phyloP scores from a whole-genome alignment of 2,797 vertebrate species.

The Coluber constrictor region DNA sequence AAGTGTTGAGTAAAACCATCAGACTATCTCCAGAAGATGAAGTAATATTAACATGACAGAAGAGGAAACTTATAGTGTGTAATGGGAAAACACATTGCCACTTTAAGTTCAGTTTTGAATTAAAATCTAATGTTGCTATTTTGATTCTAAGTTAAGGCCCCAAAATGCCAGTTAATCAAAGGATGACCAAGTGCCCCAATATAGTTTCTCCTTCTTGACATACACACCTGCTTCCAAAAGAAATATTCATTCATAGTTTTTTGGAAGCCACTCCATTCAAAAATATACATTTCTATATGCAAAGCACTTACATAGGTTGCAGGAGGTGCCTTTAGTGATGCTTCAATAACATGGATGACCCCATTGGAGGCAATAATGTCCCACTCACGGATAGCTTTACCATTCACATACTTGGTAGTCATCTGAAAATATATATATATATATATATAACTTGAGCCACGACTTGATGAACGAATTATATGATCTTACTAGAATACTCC shows the following conservation, averaged over 20 bases:
- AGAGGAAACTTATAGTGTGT: not conserved
- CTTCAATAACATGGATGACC: slow-evolving; percentile 87
- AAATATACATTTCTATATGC: not conserved
- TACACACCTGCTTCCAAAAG: not conserved
- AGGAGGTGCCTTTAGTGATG: slow-evolving; percentile 81
- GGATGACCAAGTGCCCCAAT: not conserved
- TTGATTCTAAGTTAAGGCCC: not conserved
- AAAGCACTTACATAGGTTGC: slow-evolving; percentile 66
- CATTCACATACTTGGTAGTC: slow-evolving; percentile 77
- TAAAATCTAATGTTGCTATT: not conserved
- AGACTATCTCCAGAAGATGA: not conserved
- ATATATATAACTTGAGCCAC: slow-evolving; percentile 16
- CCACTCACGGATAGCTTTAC: slow-evolving; percentile 77
- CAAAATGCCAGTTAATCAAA: not conserved
- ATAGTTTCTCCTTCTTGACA: not conserved
- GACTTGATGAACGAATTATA: not conserved
- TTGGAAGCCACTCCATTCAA: not conserved
- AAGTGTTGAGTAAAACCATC: not conserved
- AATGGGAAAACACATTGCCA: not conserved
- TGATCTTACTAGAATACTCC: not conserved
- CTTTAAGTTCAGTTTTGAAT: not conserved
- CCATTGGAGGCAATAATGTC: slow-evolving; percentile 88
- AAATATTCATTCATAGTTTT: not conserved
- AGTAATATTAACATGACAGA: not conserved
- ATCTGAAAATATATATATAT: slow-evolving; percentile 62